Evolutionary conservation across 2,797 vertebrate species (phyloP).

Genomic region (Dendrocincla fuliginosa): DNA sequence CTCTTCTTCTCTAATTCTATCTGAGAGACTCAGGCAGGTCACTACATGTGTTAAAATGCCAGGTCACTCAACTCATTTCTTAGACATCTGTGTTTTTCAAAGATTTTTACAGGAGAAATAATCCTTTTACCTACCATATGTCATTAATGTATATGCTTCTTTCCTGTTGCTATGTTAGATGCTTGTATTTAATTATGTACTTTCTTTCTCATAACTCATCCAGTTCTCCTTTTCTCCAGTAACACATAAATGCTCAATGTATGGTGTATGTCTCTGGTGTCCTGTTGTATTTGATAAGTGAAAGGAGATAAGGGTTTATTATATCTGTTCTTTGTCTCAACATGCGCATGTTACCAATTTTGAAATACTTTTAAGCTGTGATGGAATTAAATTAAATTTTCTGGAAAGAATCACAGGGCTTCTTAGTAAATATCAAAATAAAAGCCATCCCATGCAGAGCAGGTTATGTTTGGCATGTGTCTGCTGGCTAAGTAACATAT

Average conservation of each 20-base stretch:
- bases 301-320: conserved; percentile 57
- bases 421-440: conserved; percentile 32
- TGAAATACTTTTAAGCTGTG: not conserved
- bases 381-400: conserved; percentile 36
- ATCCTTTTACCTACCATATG: not conserved
- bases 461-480: conserved; percentile 30
- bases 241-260: conserved; percentile 23
- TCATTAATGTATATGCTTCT: conserved; percentile 19
- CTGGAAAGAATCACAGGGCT: conserved; percentile 29
- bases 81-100: not conserved
- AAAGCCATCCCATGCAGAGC: conserved; percentile 25
- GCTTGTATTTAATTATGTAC: conserved; percentile 26
- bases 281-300: conserved; percentile 12
- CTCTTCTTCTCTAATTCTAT: not conserved
- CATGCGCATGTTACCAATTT: not conserved
- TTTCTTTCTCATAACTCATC: conserved; percentile 25
- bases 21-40: not conserved
- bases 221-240: not conserved
- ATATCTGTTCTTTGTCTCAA: not conserved
- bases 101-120: not conserved
- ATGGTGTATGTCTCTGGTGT: not conserved
- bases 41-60: not conserved
- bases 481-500: conserved; percentile 22
- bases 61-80: not conserved
- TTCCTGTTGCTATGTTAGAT: conserved; percentile 15